These are phyloP conservation scores for Eutolmus rufibarbis DNA, from an alignment of 2,888 invertebrate genomes.

Conservation along the genomic window DNA sequence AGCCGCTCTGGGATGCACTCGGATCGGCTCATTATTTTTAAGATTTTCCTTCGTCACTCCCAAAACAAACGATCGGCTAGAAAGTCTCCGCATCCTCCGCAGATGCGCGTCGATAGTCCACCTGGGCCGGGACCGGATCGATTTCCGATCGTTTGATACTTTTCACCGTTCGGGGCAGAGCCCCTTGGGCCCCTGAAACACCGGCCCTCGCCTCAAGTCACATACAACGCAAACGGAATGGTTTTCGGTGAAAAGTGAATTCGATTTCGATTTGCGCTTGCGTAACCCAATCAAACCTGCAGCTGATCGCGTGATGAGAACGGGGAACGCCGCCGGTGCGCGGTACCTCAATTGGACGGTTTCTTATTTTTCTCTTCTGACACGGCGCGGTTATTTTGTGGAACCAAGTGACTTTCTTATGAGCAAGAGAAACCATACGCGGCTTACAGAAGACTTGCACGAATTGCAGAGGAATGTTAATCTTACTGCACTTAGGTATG, in stretches of 20 bases:
- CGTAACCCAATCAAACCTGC: slow-evolving; percentile 1
- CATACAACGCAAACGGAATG: neutral
- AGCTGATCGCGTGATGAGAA: slow-evolving; percentile 5
- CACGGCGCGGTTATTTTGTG: neutral
- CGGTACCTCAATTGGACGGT: neutral
- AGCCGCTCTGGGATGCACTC: neutral
- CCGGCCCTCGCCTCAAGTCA: neutral
- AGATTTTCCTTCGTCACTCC: neutral
- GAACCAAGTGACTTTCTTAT: neutral
- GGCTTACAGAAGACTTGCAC: neutral
- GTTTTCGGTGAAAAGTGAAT: slow-evolving; percentile 21
- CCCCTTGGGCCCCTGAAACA: neutral
- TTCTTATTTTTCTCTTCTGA: neutral
- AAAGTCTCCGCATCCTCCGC: neutral
- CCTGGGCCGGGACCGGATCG: neutral
- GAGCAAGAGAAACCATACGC: neutral
- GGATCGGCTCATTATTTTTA: neutral
- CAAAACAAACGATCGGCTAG: neutral
- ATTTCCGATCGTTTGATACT: neutral
- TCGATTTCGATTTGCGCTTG: slow-evolving; percentile 23
- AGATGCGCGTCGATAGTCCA: neutral
- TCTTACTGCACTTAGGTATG: neutral
- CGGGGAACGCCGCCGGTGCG: neutral
- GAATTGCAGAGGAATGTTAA: neutral
- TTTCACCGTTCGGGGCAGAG: neutral